Evolutionary conservation across 2,888 invertebrate species (phyloP).

Genomic region (Gisinianus flammeolus): DNA sequence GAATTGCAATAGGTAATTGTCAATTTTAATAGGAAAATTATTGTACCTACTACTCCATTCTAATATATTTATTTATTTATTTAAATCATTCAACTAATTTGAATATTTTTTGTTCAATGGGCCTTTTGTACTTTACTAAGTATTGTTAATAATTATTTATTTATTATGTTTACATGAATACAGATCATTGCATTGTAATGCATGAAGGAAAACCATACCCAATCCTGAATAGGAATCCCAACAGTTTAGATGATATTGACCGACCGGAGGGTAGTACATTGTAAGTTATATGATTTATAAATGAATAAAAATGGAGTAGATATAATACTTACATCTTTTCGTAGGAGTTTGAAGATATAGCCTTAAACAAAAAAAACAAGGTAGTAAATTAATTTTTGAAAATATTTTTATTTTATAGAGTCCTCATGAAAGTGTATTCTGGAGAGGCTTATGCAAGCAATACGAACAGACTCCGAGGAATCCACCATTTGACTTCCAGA

Average conservation of each 20-base stretch:
- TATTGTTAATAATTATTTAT: background rate
- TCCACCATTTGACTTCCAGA: constrained; percentile 65
- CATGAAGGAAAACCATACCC: constrained; percentile 66
- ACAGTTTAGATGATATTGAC: constrained; percentile 63
- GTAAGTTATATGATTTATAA: constrained; percentile 61
- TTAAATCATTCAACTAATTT: constrained; percentile 13
- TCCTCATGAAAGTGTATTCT: constrained; percentile 67
- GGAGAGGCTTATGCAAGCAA: constrained; percentile 68
- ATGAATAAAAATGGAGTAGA: background rate
- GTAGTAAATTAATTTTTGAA: background rate
- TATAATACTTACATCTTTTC: background rate
- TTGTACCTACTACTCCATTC: background rate
- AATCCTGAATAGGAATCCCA: constrained; percentile 59
- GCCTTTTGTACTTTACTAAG: background rate
- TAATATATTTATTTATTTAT: background rate
- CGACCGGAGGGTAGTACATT: constrained; percentile 63
- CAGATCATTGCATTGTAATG: constrained; percentile 67
- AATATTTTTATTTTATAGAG: constrained; percentile 65
- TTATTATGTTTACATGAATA: constrained; percentile 54
- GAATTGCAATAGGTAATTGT: constrained; percentile 67
- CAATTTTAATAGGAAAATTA: background rate
- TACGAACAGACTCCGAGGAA: constrained; percentile 66
- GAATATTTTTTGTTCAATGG: background rate
- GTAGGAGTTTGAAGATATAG: no score
- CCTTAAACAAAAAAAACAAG: background rate